Conservation (phyloP, 2,113 vertebrate genomes). For the Amblyornis subalaris region DNA sequence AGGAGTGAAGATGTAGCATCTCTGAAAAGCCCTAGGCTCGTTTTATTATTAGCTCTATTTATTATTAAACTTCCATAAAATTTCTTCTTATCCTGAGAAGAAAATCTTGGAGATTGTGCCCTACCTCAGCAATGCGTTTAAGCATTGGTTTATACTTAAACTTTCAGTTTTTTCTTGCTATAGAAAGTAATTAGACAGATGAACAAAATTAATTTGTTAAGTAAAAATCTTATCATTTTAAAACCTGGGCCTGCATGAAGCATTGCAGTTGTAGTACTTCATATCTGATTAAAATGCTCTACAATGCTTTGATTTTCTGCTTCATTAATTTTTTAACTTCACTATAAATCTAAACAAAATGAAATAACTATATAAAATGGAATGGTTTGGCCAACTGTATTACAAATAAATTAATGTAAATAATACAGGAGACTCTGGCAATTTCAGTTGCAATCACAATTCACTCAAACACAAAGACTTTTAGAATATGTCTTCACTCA, state of each 20-base stretch:
- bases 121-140: neutral
- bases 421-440: neutral
- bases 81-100: neutral
- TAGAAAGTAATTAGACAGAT: neutral
- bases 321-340: conserved; percentile 29
- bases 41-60: neutral
- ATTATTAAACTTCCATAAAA: neutral
- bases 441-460: conserved; percentile 2
- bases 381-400: neutral
- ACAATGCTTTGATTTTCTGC: conserved; percentile 4
- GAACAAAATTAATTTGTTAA: neutral
- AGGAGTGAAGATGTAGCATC: neutral
- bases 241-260: neutral
- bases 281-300: neutral
- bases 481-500: neutral
- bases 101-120: neutral
- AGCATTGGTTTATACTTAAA: neutral
- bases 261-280: neutral
- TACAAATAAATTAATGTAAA: neutral
- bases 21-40: neutral
- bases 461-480: neutral
- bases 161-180: neutral
- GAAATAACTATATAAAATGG: neutral
- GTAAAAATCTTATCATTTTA: neutral
- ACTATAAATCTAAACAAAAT: conserved; percentile 21